Base-by-base conservation (phyloP, 2,888 invertebrate genomes). In the Eupithecia vulgata region DNA sequence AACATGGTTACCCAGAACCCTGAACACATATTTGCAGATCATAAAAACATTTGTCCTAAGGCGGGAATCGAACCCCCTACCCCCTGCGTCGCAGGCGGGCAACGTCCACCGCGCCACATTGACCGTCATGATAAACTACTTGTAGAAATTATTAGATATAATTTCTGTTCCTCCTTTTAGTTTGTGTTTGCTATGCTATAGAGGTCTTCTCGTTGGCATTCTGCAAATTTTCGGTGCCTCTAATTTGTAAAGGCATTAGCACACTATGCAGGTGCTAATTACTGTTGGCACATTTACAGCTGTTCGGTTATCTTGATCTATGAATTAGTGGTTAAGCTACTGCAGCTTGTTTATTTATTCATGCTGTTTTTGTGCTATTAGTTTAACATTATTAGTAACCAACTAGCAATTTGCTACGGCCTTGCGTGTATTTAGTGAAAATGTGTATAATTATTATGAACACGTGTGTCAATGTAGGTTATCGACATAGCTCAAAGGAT, bases 261-360 rank as follows among this genome's bases (percentile, higher is more conserved):
- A 17, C 17, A 37, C 64, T 64, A n/a, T 64, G 64, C 64, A 64
- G 64, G 34, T 64, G 64, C 64, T 64, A 64, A 64, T 37, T 64
- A 37, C 64, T n/a, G 61, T 34, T 61, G 61, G 15, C 15, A 17
- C 61, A 61, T 61, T 61, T 34, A 61, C 34, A 61, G 61, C 30
- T 61, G 61, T 15, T 34, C 21, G 61, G 61, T 34, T 61, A 61
- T 61, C 61, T 61, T 61, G 34, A 61, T 61, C 61, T 61, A 34
- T 17, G 34, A 61, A 34, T 61, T 61, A 61, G 61, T 34, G 61
- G 61, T 34, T 61, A 0, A 34, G 61, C 8, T 5, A 57, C 57
- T 57, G 25, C 57, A 57, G 25, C 13, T 12, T 25, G 25, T 25
- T 25, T 57, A 57, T 13, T 57, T 25, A 57, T 57, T 57, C 25